Percentiles rank a stretch among this genome's conserved stretches.
phyloP scores from a whole-genome alignment of 2,113 vertebrate species.

The Cheilinus undulatus region DNA sequence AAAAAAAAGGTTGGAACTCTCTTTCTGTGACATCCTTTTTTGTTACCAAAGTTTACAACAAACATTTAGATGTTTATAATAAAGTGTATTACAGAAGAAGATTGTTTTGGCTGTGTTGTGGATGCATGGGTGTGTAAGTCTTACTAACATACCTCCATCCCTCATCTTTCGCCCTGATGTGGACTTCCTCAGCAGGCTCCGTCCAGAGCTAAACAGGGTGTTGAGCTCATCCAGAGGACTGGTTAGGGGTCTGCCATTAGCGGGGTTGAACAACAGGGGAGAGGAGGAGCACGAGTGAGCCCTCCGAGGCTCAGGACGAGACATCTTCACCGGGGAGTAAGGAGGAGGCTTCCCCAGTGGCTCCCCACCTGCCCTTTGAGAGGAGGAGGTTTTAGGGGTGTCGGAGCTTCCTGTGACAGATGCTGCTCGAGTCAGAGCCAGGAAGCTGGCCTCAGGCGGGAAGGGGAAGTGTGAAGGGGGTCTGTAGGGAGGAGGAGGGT shows the following conservation, averaged over 20 bases:
- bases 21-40: too few species aligned
- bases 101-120: background rate
- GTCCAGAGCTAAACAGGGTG: slow-evolving; percentile 93
- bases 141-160: slow-evolving; percentile 88
- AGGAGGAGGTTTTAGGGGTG: slow-evolving; percentile 78
- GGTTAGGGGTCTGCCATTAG: slow-evolving; percentile 87
- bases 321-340: slow-evolving; percentile 87
- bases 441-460: slow-evolving; percentile 85
- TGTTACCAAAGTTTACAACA: too few species aligned
- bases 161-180: slow-evolving; percentile 90
- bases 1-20: too few species aligned
- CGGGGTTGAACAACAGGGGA: slow-evolving; percentile 88
- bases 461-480: slow-evolving; percentile 90
- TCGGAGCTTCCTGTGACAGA: slow-evolving; percentile 81
- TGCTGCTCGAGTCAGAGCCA: slow-evolving; percentile 79
- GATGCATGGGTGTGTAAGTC: background rate
- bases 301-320: slow-evolving; percentile 86
- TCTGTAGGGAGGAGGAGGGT: slow-evolving; percentile 84
- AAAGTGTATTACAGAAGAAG: too few species aligned
- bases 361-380: slow-evolving; percentile 75
- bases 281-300: slow-evolving; percentile 86
- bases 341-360: slow-evolving; percentile 83
- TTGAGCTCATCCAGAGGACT: slow-evolving; percentile 96
- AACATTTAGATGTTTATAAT: background rate
- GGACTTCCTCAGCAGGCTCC: slow-evolving; percentile 91